phyloP scores from a whole-genome alignment of 2,888 invertebrate genomes.

The Calliscelio sp. region DNA sequence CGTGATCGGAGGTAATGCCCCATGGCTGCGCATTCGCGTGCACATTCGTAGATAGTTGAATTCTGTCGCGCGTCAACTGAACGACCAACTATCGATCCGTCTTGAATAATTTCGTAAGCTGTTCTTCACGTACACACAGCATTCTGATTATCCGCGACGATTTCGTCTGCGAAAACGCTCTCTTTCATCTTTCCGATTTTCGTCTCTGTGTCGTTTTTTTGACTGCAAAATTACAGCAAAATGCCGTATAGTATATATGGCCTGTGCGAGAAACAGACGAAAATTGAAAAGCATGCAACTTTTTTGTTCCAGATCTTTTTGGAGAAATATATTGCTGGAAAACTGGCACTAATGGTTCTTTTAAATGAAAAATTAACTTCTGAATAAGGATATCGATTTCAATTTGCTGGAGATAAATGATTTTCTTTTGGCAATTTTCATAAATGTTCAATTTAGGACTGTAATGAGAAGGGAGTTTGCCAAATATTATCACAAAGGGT shows the following conservation, averaged over 20 bases:
- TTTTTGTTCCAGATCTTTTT: too few relatives aligned
- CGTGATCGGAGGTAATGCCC: conserved; percentile 73
- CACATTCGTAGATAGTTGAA: conserved; percentile 77
- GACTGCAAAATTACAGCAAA: neutral
- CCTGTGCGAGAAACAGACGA: too few relatives aligned
- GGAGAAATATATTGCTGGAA: too few relatives aligned
- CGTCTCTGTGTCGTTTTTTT: conserved; percentile 4
- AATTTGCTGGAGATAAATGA: neutral
- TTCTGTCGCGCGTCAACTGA: conserved; percentile 78
- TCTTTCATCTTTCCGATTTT: conserved; percentile 36
- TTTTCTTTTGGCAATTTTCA: neutral
- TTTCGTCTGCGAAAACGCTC: conserved; percentile 46
- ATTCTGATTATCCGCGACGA: conserved; percentile 77
- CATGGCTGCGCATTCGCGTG: conserved; percentile 73
- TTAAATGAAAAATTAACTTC: neutral
- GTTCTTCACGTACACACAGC: conserved; percentile 81
- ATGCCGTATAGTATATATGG: too few relatives aligned
- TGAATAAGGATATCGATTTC: neutral
- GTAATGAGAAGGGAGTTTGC: neutral
- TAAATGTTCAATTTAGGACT: neutral
- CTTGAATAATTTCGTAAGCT: conserved; percentile 84
- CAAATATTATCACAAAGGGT: neutral
- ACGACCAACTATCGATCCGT: conserved; percentile 83
- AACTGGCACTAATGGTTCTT: neutral
- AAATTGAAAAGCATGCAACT: too few relatives aligned